Base-by-base conservation (phyloP, 2,888 invertebrate genomes). In the Lepetodrilus schrolli region DNA sequence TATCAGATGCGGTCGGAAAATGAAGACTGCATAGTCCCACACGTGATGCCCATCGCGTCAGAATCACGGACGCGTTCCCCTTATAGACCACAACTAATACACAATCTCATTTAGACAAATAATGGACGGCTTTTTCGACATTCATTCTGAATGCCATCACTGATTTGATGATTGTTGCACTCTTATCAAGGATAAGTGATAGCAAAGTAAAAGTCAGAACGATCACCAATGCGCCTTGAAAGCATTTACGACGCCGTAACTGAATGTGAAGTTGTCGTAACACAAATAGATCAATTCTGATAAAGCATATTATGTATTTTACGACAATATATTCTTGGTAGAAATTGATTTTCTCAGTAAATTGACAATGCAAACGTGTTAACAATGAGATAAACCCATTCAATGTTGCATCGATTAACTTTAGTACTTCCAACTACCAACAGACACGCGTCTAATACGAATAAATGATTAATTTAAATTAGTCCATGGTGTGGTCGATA, bases 401-500 rank as follows among this genome's bases (percentile, higher is more conserved):
- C 58, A 58, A 23, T 30, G 34, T 10, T 13, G 17, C 34, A 58
- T 58, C 58, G 58, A 58, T 58, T 34, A 30, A 58, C 58, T 30
- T 8, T 8, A 30, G 17, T 17, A 26, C 30, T 23, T 17, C 34
- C 58, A 58, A 4, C 34, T 34, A 30, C 30, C 58, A 23, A 58
- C 34, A 34, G 34, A 30, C 58, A 34, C 58, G 58, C 30, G 30
- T 34, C 34, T 30, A 58, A 34, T 58, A 30, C 30, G 58, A 58
- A 58, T 58, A 30, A 58, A 58, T 30, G 34, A 58, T 58, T 58
- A 30, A 58, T 58, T 30, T 17, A n/a, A 17, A 58, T 58, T 30
- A 58, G 30, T 58, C n/a, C 7, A 30, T 34, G 34, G 58, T 13
- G 26, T 26, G n/a, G 34, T 30, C 30, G 34, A 58, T 58, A 21